phyloP scores from a whole-genome alignment of 2,888 invertebrate genomes.

The Synergus itoensis region DNA sequence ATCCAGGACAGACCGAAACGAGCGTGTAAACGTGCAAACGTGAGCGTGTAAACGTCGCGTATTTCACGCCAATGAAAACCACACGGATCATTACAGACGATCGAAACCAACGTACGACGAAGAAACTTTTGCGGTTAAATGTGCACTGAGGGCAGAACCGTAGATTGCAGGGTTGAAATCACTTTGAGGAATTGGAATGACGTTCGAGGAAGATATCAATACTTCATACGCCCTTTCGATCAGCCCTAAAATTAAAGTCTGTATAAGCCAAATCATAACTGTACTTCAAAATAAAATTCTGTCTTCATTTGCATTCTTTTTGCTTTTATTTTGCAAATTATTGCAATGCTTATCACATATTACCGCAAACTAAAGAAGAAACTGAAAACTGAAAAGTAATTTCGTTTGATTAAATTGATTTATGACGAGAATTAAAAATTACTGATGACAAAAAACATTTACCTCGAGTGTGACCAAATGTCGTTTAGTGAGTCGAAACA shows the following conservation, averaged over 20 bases:
- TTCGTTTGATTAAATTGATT: neutral
- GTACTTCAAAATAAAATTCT: neutral
- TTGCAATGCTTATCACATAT: neutral
- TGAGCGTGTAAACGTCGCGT: constrained; percentile 59
- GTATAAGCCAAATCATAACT: neutral
- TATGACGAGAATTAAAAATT: neutral
- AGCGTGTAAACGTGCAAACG: constrained; percentile 58
- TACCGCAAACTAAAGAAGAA: neutral
- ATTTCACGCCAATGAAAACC: constrained; percentile 67
- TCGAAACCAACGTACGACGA: constrained; percentile 57
- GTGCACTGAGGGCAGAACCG: constrained; percentile 47
- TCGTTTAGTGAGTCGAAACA: constrained; percentile 51
- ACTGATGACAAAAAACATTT: neutral
- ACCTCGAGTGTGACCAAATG: neutral
- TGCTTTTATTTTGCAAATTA: neutral
- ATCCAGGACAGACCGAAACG: constrained; percentile 55
- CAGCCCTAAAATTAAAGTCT: neutral
- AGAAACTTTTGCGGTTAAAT: constrained; percentile 61
- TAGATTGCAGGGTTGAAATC: constrained; percentile 13
- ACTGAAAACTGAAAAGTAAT: neutral
- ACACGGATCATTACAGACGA: constrained; percentile 65
- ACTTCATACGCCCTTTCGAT: neutral
- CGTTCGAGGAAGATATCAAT: constrained; percentile 14
- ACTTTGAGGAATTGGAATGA: constrained; percentile 10
- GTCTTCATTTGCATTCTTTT: neutral